Percentiles rank a stretch among this genome's conserved stretches.
phyloP scores from a whole-genome alignment of 2,797 vertebrate species.

The Anguilla marmorata region DNA sequence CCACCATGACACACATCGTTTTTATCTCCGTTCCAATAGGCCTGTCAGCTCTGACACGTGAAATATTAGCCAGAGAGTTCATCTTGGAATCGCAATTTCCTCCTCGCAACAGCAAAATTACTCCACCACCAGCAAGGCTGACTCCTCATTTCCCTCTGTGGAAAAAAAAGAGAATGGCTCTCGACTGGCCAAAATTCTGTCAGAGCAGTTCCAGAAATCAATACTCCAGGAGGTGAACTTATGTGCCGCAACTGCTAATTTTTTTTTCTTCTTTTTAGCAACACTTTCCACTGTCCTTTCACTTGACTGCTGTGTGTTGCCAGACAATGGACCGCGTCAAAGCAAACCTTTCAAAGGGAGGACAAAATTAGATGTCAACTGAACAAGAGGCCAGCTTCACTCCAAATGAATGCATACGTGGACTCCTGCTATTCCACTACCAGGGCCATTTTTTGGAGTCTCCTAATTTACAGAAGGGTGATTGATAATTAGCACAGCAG shows the following conservation, averaged over 20 bases:
- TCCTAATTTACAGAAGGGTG: neutral
- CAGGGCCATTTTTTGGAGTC: neutral
- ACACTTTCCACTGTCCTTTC: neutral
- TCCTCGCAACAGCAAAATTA: neutral
- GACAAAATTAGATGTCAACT: neutral
- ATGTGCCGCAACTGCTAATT: constrained; percentile 13
- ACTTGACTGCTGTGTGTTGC: neutral
- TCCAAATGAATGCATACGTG: neutral
- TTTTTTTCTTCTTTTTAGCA: neutral
- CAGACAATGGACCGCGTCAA: neutral
- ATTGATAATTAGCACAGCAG: neutral
- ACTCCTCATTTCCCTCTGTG: neutral
- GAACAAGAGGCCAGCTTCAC: neutral
- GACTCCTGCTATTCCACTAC: neutral
- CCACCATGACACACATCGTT: neutral
- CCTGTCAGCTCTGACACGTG: neutral
- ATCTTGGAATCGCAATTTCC: neutral
- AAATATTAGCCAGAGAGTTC: neutral
- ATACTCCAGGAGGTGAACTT: constrained; percentile 8
- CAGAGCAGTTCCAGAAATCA: neutral
- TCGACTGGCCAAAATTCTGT: neutral
- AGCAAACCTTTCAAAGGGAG: neutral
- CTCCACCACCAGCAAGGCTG: neutral
- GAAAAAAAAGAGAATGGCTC: neutral
- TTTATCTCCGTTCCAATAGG: neutral